Evolutionary conservation across 1,140 invertebrate genomes (phyloP), one percentile per base, ranked within the genome.

Genomic region (Trichoplusia ni): DNA sequence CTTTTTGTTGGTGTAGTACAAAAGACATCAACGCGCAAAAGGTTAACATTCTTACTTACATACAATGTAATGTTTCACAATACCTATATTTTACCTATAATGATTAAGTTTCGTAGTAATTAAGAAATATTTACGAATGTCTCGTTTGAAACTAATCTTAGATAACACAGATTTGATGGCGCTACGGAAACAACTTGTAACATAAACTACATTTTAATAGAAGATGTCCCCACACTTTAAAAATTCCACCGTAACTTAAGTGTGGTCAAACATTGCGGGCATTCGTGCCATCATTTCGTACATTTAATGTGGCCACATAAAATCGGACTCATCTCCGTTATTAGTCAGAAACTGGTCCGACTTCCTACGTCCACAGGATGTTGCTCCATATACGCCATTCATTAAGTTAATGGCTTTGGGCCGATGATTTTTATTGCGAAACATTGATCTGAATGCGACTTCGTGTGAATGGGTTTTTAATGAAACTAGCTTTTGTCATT

Each of bases 311-410:
- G 68, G 31, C 62, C 71, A 62, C 61, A 64, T 59, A 64, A 62
- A 63, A 38, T 49, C 44, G 64, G 76, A 70, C 82, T 77, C 86
- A 84, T 87, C 83, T 79, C 76, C 77, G 75, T 70, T 74, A 69
- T 83, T 82, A 83, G 71, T 80, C 75, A 81, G 70, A 81, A 84
- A 86, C 84, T 78, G 83, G 84, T 86, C 68, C 13, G 64, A 70
- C 82, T 85, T 89, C 84, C 86, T 85, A 82, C 75, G 76, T 71
- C 47, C 61, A 63, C 77, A 86, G 84, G 86, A 87, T 87, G 79
- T 89, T 89, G 73, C 80, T 76, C 82, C 84, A 87, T 81, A 84
- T 86, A 78, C 71, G 71, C 72, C 73, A 79, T 81, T 81, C 82
- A 86, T 85, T 84, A 71, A 66, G 70, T 78, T 84, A 86, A 84